Percentiles rank a stretch among this genome's conserved stretches.
phyloP scores from a whole-genome alignment of 92 coral and sea anemone species.

The Umimayanthus kanabou region DNA sequence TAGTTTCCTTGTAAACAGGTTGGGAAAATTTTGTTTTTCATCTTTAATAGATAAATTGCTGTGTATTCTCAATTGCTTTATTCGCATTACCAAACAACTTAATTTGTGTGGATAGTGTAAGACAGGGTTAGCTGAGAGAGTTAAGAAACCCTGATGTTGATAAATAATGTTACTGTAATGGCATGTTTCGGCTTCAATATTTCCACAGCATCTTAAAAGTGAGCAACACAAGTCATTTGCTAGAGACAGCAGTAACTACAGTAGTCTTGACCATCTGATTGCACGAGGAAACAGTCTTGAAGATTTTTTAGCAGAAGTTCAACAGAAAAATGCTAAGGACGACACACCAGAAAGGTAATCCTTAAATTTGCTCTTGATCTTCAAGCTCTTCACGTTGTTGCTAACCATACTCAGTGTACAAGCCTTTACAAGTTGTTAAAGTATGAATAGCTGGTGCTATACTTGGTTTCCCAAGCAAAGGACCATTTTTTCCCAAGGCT shows the following conservation, averaged over 20 bases:
- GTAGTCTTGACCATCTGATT: constrained; percentile 80
- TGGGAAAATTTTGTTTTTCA: too few relatives aligned
- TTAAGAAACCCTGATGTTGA: background rate
- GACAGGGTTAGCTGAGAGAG: too few relatives aligned
- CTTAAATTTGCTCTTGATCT: background rate
- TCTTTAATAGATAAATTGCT: too few relatives aligned
- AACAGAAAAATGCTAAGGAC: constrained; percentile 21
- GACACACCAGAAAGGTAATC: constrained; percentile 43
- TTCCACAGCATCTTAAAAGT: constrained; percentile 79
- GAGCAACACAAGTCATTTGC: constrained; percentile 94
- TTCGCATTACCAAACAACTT: too few relatives aligned
- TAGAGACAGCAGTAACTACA: constrained; percentile 72
- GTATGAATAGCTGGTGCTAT: too few relatives aligned
- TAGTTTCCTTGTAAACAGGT: too few relatives aligned
- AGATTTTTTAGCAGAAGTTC: constrained; percentile 73
- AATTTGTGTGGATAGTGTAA: too few relatives aligned
- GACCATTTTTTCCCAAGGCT: too few relatives aligned
- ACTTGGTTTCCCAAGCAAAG: too few relatives aligned
- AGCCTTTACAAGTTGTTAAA: too few relatives aligned
- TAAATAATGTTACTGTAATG: background rate
- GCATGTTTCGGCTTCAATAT: too few relatives aligned
- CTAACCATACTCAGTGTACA: background rate
- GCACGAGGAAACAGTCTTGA: constrained; percentile 76
- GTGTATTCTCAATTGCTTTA: too few relatives aligned
- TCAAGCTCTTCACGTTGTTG: background rate